These are phyloP conservation scores for Calonectris borealis DNA, from an alignment of 2,113 vertebrate species.

Conservation along the genomic window DNA sequence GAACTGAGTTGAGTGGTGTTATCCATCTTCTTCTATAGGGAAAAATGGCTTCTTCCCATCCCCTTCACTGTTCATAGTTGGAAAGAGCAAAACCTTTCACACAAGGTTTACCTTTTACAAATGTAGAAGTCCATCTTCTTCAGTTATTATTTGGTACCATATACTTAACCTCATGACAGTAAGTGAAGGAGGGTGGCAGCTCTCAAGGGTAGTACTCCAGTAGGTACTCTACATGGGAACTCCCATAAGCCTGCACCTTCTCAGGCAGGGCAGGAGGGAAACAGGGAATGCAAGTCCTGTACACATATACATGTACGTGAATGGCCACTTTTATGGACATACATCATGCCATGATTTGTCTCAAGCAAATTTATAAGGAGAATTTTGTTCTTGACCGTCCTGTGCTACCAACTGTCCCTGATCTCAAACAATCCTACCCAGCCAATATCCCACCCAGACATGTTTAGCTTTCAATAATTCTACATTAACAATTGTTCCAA, in stretches of 20 bases:
- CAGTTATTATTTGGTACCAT: not conserved
- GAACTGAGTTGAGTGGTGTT: not conserved
- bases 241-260: not conserved
- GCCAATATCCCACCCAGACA: rapidly evolving
- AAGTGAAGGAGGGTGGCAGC: not conserved
- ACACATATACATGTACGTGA: rapidly evolving
- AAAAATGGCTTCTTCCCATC: not conserved
- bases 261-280: not conserved
- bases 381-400: not conserved
- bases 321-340: not conserved
- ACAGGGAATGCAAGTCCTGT: rapidly evolving
- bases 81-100: not conserved
- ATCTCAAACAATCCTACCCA: not conserved
- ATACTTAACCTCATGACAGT: not conserved
- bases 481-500: not conserved
- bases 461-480: not conserved
- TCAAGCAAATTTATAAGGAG: not conserved
- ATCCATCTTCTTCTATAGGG: not conserved
- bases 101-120: not conserved
- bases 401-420: not conserved
- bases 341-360: not conserved
- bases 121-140: not conserved
- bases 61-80: not conserved
- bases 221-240: not conserved
- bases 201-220: not conserved